phyloP scores from a whole-genome alignment of 2,888 invertebrate genomes.

The Sussaba pulchella region DNA sequence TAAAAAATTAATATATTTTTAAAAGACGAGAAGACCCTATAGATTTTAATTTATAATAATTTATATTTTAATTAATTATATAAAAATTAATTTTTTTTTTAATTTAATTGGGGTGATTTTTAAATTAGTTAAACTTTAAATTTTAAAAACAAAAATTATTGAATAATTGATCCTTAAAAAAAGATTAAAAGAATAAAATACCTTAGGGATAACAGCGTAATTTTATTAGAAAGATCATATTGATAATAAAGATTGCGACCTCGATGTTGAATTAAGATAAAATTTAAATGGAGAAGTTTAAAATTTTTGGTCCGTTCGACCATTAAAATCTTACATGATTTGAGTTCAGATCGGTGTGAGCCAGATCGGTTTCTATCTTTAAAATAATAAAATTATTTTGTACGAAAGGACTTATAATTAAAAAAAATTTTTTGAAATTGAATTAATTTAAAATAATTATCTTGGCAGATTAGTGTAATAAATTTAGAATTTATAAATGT shows the following conservation, averaged over 20 bases:
- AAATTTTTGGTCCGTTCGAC: constrained; percentile 92
- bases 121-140: constrained; percentile 87
- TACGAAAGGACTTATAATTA: constrained; percentile 91
- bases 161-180: constrained; percentile 85
- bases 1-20: constrained; percentile 87
- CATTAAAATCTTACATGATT: constrained; percentile 94
- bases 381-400: constrained; percentile 87
- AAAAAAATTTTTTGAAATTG: constrained; percentile 85
- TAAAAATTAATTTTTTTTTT: constrained; percentile 80
- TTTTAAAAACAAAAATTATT: constrained; percentile 82
- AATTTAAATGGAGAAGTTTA: constrained; percentile 89
- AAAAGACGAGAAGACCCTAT: constrained; percentile 93
- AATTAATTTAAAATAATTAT: constrained; percentile 81
- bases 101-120: constrained; percentile 89
- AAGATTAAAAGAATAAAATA: constrained; percentile 91
- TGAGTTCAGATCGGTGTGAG: constrained; percentile 95
- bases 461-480: constrained; percentile 90
- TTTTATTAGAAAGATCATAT: constrained; percentile 91
- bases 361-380: constrained; percentile 95
- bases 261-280: constrained; percentile 95
- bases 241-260: constrained; percentile 92
- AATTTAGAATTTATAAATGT: constrained; percentile 89
- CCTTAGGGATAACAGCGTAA: constrained; percentile 95
- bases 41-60: constrained; percentile 86
- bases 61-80: background rate